phyloP scores from a whole-genome alignment of 1,140 invertebrate genomes.

The Cydia splendana region DNA sequence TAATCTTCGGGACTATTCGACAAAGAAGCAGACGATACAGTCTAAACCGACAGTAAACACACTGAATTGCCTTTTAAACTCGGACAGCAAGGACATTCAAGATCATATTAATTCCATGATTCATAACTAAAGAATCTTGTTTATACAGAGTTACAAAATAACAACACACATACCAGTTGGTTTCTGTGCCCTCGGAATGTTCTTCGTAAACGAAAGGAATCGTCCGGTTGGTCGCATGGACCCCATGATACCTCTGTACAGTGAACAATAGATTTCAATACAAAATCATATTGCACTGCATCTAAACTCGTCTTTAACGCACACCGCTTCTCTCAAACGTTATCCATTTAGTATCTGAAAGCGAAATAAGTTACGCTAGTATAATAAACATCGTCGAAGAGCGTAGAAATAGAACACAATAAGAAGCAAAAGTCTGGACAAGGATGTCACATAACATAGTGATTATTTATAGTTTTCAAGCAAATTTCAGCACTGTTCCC shows the following conservation, averaged over 20 bases:
- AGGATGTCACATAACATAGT: constrained; percentile 37
- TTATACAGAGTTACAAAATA: constrained; percentile 33
- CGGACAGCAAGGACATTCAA: constrained; percentile 44
- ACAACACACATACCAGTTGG: constrained; percentile 62
- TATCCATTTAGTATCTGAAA: constrained; percentile 59
- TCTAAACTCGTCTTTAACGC: constrained; percentile 35
- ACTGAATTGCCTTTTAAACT: not conserved
- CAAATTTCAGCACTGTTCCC: not conserved
- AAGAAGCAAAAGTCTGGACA: constrained; percentile 51
- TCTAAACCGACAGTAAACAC: not conserved
- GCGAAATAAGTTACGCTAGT: constrained; percentile 48
- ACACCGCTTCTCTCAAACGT: constrained; percentile 42
- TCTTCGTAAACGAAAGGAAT: constrained; percentile 75
- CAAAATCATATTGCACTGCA: constrained; percentile 54
- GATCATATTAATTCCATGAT: constrained; percentile 46
- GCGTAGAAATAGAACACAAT: constrained; percentile 64
- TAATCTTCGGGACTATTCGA: not conserved
- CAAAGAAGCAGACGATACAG: not conserved
- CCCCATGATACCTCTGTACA: constrained; percentile 62
- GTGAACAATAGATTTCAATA: constrained; percentile 48
- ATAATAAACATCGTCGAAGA: constrained; percentile 48
- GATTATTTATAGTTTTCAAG: constrained; percentile 32
- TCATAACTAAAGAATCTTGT: constrained; percentile 48
- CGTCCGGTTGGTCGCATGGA: constrained; percentile 76
- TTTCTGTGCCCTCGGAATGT: constrained; percentile 76